These are phyloP conservation scores for Sesia bembeciformis DNA, from an alignment of 2,888 invertebrate genomes.

Conservation along the genomic window DNA sequence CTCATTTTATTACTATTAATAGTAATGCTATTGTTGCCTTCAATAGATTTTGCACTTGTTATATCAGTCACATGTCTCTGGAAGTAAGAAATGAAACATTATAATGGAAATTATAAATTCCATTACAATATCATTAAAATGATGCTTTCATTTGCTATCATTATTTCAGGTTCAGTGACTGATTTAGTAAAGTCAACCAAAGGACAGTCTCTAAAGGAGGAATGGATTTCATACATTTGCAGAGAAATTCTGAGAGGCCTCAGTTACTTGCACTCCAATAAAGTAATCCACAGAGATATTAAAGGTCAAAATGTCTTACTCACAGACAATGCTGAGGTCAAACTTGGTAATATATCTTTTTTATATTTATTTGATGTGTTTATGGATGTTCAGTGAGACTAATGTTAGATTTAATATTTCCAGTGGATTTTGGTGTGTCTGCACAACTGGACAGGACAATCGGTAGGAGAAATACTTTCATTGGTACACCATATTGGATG, in stretches of 20 bases:
- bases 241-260: constrained; percentile 96
- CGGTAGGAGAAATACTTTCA: constrained; percentile 98
- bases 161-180: constrained; percentile 88
- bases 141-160: neutral
- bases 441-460: constrained; percentile 99
- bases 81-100: no score
- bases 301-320: constrained; percentile 99
- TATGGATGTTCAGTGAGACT: neutral
- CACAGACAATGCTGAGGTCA: constrained; percentile 99
- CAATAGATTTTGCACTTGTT: neutral
- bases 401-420: neutral
- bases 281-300: constrained; percentile 99
- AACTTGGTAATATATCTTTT: constrained; percentile 80
- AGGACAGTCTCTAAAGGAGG: constrained; percentile 97
- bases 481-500: constrained; percentile 99
- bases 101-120: no score
- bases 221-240: constrained; percentile 99
- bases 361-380: constrained; percentile 1
- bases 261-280: constrained; percentile 97
- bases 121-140: no score
- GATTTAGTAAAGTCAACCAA: constrained; percentile 99
- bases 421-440: constrained; percentile 99
- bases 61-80: neutral
- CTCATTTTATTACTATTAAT: no score
- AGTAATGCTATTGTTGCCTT: no score